Evolutionary conservation across 1,140 invertebrate genomes (phyloP).

Genomic region (Drosophila pandora): DNA sequence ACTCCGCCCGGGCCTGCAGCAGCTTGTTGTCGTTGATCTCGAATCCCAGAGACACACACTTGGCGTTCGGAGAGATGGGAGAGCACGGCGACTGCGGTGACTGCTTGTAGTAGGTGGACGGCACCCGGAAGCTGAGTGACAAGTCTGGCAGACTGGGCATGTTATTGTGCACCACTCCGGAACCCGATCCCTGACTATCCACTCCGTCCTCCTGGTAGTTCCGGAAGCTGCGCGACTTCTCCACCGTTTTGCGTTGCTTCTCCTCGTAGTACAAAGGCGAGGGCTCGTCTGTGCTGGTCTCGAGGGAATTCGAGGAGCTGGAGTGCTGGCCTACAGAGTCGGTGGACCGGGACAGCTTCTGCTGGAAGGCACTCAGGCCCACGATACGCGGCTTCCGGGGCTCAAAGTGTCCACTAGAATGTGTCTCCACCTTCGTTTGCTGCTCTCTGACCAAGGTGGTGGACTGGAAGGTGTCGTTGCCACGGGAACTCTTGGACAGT

Average conservation of each 20-base stretch:
- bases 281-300: conserved; percentile 64
- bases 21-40: conserved; percentile 80
- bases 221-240: conserved; percentile 88
- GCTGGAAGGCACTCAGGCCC: conserved; percentile 85
- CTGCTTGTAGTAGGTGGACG: conserved; percentile 63
- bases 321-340: conserved; percentile 78
- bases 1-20: conserved; percentile 59
- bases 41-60: conserved; percentile 66
- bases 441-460: conserved; percentile 71
- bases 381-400: conserved; percentile 83
- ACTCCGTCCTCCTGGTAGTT: conserved; percentile 84
- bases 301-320: conserved; percentile 74
- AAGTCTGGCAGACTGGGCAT: conserved; percentile 83
- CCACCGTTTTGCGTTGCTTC: conserved; percentile 85
- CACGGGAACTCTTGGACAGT: conserved; percentile 61
- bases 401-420: conserved; percentile 60
- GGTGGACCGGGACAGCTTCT: conserved; percentile 83
- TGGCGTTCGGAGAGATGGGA: conserved; percentile 55
- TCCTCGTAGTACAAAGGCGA: conserved; percentile 71
- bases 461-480: conserved; percentile 74
- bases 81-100: conserved; percentile 50
- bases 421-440: conserved; percentile 55
- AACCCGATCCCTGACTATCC: neutral
- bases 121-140: conserved; percentile 72
- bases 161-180: conserved; percentile 54